Conservation (phyloP, 2,113 vertebrate species). For the Holacanthus passer region DNA sequence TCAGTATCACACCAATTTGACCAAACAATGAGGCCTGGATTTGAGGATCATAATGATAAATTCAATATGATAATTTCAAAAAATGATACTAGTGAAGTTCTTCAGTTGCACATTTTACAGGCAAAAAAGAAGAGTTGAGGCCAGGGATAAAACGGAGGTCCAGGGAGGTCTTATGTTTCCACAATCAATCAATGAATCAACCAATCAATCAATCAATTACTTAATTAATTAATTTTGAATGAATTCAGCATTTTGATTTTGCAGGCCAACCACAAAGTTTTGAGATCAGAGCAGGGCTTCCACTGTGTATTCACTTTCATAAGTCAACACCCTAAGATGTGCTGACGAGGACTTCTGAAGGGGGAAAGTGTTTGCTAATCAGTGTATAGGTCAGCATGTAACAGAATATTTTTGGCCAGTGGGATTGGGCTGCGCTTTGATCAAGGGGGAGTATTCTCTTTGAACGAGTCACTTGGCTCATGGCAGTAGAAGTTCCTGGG, state of each 20-base stretch:
- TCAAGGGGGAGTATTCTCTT: constrained; percentile 80
- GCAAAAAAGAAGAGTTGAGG: neutral
- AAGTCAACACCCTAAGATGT: constrained; percentile 55
- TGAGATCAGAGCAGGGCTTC: constrained; percentile 44
- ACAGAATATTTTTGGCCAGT: constrained; percentile 79
- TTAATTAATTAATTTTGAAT: too few species aligned
- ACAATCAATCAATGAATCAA: neutral
- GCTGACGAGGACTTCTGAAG: constrained; percentile 62
- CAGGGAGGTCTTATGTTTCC: neutral
- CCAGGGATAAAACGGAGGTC: neutral
- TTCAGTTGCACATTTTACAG: neutral
- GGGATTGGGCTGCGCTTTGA: constrained; percentile 74
- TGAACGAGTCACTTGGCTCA: constrained; percentile 81
- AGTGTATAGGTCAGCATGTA: constrained; percentile 80
- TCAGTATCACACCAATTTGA: too few species aligned
- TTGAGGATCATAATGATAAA: neutral
- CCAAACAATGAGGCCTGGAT: too few species aligned
- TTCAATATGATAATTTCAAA: too few species aligned
- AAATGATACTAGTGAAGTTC: too few species aligned
- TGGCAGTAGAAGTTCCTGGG: constrained; percentile 61
- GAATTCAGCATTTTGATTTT: constrained; percentile 4
- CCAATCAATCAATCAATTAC: neutral
- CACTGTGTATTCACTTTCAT: constrained; percentile 50
- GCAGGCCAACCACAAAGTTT: constrained; percentile 18
- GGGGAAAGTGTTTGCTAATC: constrained; percentile 81